Conservation (phyloP, 2,888 invertebrate species). For the Drosophila emarginata region DNA sequence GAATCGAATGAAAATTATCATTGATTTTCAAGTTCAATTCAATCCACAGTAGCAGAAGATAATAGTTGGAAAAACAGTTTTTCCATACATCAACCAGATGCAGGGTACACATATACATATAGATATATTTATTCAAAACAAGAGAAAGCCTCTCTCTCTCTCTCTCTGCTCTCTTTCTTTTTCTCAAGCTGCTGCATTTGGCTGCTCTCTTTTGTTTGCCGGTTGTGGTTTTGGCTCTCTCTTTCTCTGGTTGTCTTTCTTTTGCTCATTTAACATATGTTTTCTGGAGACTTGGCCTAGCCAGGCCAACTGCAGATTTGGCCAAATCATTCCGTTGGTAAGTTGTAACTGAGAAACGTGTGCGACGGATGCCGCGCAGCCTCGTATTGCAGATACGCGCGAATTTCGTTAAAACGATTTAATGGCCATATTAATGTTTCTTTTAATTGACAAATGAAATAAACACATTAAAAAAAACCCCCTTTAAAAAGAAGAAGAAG, state of each 20-base stretch:
- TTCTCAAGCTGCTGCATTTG: conserved; percentile 10
- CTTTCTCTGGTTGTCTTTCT: conserved; percentile 3
- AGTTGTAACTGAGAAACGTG: conserved; percentile 70
- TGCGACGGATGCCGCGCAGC: conserved; percentile 45
- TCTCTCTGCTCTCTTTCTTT: not conserved
- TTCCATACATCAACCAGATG: conserved; percentile 10
- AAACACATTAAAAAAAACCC: not conserved
- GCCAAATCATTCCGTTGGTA: conserved; percentile 71
- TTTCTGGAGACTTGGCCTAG: conserved; percentile 48
- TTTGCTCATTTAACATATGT: conserved; percentile 9
- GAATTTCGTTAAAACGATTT: conserved; percentile 8
- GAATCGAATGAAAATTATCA: not conserved
- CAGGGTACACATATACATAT: conserved; percentile 2
- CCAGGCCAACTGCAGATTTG: conserved; percentile 55
- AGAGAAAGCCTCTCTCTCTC: conserved; percentile 1
- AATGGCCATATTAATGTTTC: conserved; percentile 2
- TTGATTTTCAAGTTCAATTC: not conserved
- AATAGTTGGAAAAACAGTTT: not conserved
- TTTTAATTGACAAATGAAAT: not conserved
- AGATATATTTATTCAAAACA: conserved; percentile 22
- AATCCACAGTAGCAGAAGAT: not conserved
- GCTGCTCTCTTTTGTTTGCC: conserved; percentile 14
- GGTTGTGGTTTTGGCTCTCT: conserved; percentile 8
- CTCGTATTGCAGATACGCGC: conserved; percentile 29
- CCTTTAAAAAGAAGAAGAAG: not conserved